Evolutionary conservation across 2,888 invertebrate genomes (phyloP).

Genomic region (Nebria salina): DNA sequence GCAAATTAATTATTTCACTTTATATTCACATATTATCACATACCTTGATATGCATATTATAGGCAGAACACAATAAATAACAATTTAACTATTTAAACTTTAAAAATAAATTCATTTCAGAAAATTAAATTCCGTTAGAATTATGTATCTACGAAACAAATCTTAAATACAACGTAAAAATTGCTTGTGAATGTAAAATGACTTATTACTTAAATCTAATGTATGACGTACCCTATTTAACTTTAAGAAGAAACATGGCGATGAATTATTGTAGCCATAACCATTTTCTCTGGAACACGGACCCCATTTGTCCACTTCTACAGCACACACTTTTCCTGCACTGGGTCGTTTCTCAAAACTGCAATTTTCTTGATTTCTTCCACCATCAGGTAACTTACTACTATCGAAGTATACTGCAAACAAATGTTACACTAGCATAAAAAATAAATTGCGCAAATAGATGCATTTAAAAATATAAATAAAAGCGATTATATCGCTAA

Average conservation of each 20-base stretch:
- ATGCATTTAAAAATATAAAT: neutral
- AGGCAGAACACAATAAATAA: too few species aligned
- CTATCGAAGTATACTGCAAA: constrained; percentile 61
- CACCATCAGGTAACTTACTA: constrained; percentile 59
- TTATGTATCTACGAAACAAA: too few species aligned
- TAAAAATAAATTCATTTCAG: too few species aligned
- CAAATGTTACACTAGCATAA: constrained; percentile 41
- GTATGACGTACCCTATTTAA: constrained; percentile 74
- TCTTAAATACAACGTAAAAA: too few species aligned
- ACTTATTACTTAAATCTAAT: too few species aligned
- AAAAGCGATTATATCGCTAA: too few species aligned
- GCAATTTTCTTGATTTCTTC: constrained; percentile 67
- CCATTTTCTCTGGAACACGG: constrained; percentile 64
- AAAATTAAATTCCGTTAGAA: too few species aligned
- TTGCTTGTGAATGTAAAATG: too few species aligned
- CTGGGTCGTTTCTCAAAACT: constrained; percentile 63
- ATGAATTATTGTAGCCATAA: constrained; percentile 78
- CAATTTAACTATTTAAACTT: too few species aligned
- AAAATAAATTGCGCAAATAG: neutral
- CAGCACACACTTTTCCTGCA: constrained; percentile 67
- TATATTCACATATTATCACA: too few species aligned
- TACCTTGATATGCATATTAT: too few species aligned
- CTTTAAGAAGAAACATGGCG: constrained; percentile 86
- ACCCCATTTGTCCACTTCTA: constrained; percentile 63
- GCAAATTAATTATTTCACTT: neutral